phyloP scores from a whole-genome alignment of 2,888 invertebrate species.

The Drosophila niveifrons region DNA sequence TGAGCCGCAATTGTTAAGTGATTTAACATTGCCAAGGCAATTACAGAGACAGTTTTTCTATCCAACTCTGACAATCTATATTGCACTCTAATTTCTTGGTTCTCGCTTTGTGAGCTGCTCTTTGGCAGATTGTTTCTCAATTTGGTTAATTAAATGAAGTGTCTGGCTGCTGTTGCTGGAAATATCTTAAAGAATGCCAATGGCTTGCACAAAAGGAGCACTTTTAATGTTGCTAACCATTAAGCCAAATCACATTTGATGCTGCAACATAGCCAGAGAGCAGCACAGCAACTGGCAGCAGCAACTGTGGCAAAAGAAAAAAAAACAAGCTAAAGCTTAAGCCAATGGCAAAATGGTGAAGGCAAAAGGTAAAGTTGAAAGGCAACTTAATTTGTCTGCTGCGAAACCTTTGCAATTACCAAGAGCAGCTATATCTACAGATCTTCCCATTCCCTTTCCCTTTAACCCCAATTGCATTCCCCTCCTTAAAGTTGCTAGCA shows the following conservation, averaged over 20 bases:
- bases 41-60: background rate
- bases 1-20: background rate
- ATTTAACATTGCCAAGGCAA: background rate
- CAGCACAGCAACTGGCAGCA: background rate
- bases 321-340: constrained; percentile 23
- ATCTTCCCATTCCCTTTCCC: background rate
- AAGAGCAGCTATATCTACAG: constrained; percentile 14
- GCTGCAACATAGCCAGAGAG: constrained; percentile 39
- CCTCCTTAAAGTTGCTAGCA: background rate
- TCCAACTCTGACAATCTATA: background rate
- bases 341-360: constrained; percentile 25
- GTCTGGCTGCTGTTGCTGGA: constrained; percentile 1
- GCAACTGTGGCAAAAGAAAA: constrained; percentile 1
- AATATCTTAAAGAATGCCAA: constrained; percentile 4
- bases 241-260: constrained; percentile 63
- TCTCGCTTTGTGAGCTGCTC: background rate
- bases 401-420: constrained; percentile 74
- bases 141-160: constrained; percentile 60
- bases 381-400: constrained; percentile 76
- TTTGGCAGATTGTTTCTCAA: constrained; percentile 36
- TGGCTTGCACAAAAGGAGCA: constrained; percentile 11
- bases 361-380: constrained; percentile 19
- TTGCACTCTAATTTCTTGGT: background rate
- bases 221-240: constrained; percentile 55
- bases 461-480: background rate